These are phyloP conservation scores for Goniozus legneri DNA, from an alignment of 1,140 invertebrate genomes.

Conservation along the genomic window DNA sequence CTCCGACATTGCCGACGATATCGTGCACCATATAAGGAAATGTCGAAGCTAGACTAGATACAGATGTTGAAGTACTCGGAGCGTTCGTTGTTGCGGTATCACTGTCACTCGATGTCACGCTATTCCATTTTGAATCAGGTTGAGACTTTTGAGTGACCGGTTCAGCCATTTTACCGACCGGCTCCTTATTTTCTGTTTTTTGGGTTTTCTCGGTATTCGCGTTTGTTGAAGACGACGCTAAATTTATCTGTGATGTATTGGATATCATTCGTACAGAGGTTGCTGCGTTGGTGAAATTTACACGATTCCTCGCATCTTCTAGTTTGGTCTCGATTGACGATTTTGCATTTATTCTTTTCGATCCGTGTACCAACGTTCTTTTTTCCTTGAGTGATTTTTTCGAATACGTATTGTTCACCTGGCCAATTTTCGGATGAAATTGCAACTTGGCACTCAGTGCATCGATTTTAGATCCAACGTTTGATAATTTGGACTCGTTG, in stretches of 20 bases:
- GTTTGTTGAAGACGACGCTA: background rate
- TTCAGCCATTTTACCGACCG: too few relatives aligned
- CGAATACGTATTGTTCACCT: conserved; percentile 43
- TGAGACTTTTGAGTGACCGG: too few relatives aligned
- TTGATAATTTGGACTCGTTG: conserved; percentile 14
- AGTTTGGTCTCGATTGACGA: conserved; percentile 4
- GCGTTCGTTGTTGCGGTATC: background rate
- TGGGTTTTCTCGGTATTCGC: too few relatives aligned
- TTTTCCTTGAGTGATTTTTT: conserved; percentile 42
- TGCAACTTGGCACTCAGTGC: conserved; percentile 48
- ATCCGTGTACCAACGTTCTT: conserved; percentile 19
- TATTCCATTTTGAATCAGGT: too few relatives aligned
- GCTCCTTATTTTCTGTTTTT: too few relatives aligned
- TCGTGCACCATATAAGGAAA: conserved; percentile 45
- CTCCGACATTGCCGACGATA: conserved; percentile 40
- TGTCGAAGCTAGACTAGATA: conserved; percentile 17
- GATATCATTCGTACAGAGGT: conserved; percentile 9
- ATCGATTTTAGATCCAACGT: conserved; percentile 48
- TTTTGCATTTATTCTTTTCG: conserved; percentile 15
- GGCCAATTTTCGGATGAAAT: conserved; percentile 49
- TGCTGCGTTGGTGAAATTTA: too few relatives aligned
- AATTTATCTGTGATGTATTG: too few relatives aligned
- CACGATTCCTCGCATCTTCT: conserved; percentile 8
- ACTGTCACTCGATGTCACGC: background rate
- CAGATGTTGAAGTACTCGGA: conserved; percentile 1